Percentiles rank a stretch among this genome's conserved stretches.
These are phyloP conservation scores for Anthopleura sola DNA, from an alignment of 64 coral and sea anemone genomes.

Conservation along the genomic window DNA sequence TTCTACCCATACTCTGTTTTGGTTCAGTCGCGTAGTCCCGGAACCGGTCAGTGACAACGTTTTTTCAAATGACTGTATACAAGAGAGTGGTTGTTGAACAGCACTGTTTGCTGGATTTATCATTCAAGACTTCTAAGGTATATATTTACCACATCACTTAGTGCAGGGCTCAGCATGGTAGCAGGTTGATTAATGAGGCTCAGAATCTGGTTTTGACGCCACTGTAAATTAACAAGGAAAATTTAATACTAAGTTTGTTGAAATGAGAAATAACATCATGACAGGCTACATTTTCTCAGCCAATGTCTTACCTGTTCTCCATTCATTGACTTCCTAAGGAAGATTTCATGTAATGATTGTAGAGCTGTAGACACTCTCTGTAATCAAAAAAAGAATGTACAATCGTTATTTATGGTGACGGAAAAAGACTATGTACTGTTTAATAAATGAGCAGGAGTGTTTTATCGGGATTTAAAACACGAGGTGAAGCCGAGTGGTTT, in stretches of 20 bases:
- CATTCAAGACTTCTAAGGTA: background rate
- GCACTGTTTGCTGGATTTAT: no score
- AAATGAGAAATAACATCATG: background rate
- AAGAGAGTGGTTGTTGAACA: no score
- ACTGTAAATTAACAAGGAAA: conserved; percentile 49
- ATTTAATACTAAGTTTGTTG: background rate
- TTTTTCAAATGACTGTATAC: no score
- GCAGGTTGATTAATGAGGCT: conserved; percentile 87
- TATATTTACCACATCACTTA: conserved; percentile 78
- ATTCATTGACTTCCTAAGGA: conserved; percentile 67
- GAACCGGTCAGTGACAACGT: no score
- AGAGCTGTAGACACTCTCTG: conserved; percentile 94
- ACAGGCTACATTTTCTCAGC: background rate
- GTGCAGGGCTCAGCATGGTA: conserved; percentile 70
- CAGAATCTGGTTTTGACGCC: conserved; percentile 87
- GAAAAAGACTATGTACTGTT: no score
- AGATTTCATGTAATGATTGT: conserved; percentile 80
- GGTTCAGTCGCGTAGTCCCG: no score
- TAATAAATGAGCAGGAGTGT: no score
- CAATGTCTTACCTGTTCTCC: conserved; percentile 76
- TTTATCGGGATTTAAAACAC: no score
- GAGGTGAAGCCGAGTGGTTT: no score
- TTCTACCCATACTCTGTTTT: no score
- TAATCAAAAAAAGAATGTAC: background rate
- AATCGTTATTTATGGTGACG: no score